These are phyloP conservation scores for Chymomyza procnemis DNA, from an alignment of 2,888 invertebrate genomes.

Conservation along the genomic window DNA sequence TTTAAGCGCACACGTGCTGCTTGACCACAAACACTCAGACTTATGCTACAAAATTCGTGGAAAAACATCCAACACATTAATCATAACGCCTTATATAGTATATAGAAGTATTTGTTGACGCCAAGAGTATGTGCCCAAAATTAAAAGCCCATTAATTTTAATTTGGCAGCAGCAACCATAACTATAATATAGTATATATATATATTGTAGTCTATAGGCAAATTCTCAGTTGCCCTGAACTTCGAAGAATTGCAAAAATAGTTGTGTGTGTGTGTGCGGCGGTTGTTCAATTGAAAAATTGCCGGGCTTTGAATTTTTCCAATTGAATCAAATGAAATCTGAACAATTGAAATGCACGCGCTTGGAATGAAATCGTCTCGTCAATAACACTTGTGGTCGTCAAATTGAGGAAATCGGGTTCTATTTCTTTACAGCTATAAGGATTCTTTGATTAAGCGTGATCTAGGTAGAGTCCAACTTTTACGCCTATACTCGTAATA, in stretches of 20 bases:
- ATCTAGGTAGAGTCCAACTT: no score
- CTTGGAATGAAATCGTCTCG: background rate
- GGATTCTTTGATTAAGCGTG: no score
- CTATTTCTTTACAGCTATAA: background rate
- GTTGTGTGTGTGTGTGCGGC: background rate
- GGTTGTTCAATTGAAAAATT: conserved; percentile 63
- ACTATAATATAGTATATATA: background rate
- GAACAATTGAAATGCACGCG: conserved; percentile 58
- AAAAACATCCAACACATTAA: background rate
- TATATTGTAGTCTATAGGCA: background rate
- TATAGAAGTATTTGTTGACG: background rate
- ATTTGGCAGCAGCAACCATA: background rate
- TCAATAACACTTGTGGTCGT: background rate
- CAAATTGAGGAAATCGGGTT: conserved; percentile 24
- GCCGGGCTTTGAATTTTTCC: conserved; percentile 37
- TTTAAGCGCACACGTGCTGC: background rate
- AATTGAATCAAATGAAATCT: conserved; percentile 60
- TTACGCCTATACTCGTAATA: no score
- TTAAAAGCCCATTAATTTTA: background rate
- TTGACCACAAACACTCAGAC: background rate
- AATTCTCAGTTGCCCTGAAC: background rate
- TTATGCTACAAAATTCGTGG: background rate
- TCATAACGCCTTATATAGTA: background rate
- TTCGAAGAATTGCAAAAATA: background rate
- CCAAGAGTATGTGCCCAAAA: background rate